These are phyloP conservation scores for Brachypalpus laphriformis DNA, from an alignment of 2,888 invertebrate genomes.

Conservation along the genomic window DNA sequence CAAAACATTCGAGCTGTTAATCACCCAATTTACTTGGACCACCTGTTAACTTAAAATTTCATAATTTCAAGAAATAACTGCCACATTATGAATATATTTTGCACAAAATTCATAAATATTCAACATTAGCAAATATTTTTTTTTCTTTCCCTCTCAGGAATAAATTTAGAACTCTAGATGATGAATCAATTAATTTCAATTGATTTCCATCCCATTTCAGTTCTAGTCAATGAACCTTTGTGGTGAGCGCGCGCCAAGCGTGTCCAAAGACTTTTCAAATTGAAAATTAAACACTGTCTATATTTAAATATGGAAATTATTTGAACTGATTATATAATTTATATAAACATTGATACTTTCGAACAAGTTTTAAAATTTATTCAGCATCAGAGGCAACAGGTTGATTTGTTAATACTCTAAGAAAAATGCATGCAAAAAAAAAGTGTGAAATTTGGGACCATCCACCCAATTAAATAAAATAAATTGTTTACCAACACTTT, in stretches of 20 bases:
- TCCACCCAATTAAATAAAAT: slow-evolving; percentile 40
- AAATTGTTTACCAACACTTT: slow-evolving; percentile 67
- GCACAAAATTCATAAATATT: not conserved
- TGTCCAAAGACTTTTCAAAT: not conserved
- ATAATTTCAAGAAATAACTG: too few species aligned
- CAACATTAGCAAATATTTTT: not conserved
- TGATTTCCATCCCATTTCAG: not conserved
- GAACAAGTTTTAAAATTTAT: slow-evolving; percentile 22
- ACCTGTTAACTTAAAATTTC: too few species aligned
- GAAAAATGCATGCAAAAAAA: not conserved
- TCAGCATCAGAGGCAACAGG: not conserved
- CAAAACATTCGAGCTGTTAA: too few species aligned
- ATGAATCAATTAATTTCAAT: slow-evolving; percentile 6
- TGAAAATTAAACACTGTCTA: not conserved
- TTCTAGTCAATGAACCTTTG: slow-evolving; percentile 3
- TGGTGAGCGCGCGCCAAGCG: too few species aligned
- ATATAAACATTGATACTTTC: slow-evolving; percentile 24
- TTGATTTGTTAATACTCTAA: not conserved
- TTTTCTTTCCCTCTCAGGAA: not conserved
- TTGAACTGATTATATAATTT: not conserved
- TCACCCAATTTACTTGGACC: too few species aligned
- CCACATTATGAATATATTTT: too few species aligned
- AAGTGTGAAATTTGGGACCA: not conserved
- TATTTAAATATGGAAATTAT: not conserved
- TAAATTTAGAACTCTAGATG: not conserved